Evolutionary conservation across 1,140 invertebrate genomes (phyloP), one percentile per base, ranked within the genome.

Genomic region (Apis dorsata): DNA sequence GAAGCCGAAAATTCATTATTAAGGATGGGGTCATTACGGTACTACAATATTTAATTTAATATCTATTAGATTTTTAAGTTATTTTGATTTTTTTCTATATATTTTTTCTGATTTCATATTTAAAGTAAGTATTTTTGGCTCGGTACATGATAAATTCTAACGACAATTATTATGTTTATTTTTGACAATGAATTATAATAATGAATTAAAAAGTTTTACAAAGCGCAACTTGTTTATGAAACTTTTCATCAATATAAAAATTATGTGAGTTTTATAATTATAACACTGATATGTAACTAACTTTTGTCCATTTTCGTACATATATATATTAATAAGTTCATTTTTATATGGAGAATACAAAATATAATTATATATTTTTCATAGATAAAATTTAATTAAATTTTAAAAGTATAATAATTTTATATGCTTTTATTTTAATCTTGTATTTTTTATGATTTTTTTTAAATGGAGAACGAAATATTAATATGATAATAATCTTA

Each of bases 21-120:
- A 96, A 97, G 94, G 96, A 96, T 94, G 96, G 95, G 87, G 95
- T 96, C 83, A 96, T 96, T 90, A 96, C 96, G 92, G 96, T 96
- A 94, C 94, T 94, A 93, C 87, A 83, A 63, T 13, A 83, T 83
- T 79, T 76, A 71, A 68, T 83, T 83, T 83, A 83, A 83, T 83
- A 83, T 59, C 34, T 79, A 57, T 72, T 79, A 83, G 81, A 71
- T 72, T 57, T 79, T 83, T 78, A 79, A 78, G 81, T 79, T 57
- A 62, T 57, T 21, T 66, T 53, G n/a, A 72, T 71, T 28, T 65
- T 79, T 79, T 15, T 71, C 12, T 65, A 24, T 51, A 70, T 68
- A n/a, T 77, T 74, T 53, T 21, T 53, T 68, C 62, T 69, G 28
- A 69, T 65, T 76, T 77, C 55, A n/a, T 28, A 28, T 69, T 28